Evolutionary conservation across 64 coral and sea anemone genomes (phyloP).

Genomic region (Astreopora myriophthalma): DNA sequence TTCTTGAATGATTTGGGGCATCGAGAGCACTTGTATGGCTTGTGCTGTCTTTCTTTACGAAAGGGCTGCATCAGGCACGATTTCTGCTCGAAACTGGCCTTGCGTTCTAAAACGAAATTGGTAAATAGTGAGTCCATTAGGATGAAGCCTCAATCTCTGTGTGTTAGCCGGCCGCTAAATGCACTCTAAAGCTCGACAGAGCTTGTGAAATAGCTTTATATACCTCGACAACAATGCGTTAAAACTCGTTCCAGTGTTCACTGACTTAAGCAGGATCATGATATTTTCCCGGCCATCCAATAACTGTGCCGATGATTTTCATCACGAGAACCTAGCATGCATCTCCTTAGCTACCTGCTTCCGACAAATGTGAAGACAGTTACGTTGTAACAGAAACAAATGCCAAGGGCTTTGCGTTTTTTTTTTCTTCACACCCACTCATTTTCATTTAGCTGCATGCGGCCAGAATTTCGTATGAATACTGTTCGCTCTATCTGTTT

Average conservation of each 20-base stretch:
- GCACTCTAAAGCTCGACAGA: not conserved
- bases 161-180: not conserved
- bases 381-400: not conserved
- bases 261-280: not conserved
- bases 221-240: not conserved
- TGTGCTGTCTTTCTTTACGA: slow-evolving; percentile 45
- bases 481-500: too few relatives aligned
- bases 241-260: not conserved
- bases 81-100: not conserved
- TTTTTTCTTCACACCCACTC: not conserved
- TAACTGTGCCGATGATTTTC: not conserved
- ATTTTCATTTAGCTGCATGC: too few relatives aligned
- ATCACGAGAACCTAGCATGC: not conserved
- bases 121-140: not conserved
- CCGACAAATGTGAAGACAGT: too few relatives aligned
- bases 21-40: slow-evolving; percentile 30
- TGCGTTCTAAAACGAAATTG: not conserved
- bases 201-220: not conserved
- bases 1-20: slow-evolving; percentile 83
- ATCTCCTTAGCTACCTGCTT: not conserved
- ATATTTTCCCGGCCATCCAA: too few relatives aligned
- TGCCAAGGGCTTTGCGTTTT: not conserved
- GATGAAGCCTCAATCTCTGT: not conserved
- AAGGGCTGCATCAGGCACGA: slow-evolving; percentile 64
- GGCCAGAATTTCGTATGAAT: too few relatives aligned